Conservation (phyloP, 2,888 invertebrate genomes). For the Dusona sp. region DNA sequence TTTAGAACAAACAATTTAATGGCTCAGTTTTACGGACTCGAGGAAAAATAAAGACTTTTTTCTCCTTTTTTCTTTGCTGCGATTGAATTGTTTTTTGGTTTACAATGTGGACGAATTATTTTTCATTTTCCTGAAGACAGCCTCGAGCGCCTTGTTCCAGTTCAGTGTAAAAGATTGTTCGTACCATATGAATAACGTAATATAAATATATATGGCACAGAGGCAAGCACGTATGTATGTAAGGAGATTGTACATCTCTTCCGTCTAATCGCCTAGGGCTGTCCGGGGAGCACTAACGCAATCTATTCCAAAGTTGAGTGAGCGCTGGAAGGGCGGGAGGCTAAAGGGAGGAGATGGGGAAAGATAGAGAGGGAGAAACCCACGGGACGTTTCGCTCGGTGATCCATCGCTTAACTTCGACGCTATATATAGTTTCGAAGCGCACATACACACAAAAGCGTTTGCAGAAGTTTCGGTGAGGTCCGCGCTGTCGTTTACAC, state of each 20-base stretch:
- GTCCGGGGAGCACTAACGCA: slow-evolving; percentile 79
- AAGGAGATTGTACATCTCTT: slow-evolving; percentile 73
- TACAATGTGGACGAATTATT: background rate
- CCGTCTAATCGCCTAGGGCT: slow-evolving; percentile 77
- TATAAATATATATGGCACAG: slow-evolving; percentile 7
- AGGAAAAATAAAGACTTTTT: too few species aligned
- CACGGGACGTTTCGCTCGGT: slow-evolving; percentile 77
- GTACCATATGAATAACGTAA: background rate
- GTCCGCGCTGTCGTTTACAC: slow-evolving; percentile 38
- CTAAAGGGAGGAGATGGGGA: slow-evolving; percentile 21
- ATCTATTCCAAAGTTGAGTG: slow-evolving; percentile 75
- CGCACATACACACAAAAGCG: slow-evolving; percentile 65
- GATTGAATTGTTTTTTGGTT: background rate
- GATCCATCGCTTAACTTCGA: slow-evolving; percentile 79
- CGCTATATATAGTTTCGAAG: slow-evolving; percentile 72
- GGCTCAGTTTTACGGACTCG: too few species aligned
- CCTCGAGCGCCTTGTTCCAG: slow-evolving; percentile 16
- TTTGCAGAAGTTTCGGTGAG: slow-evolving; percentile 74
- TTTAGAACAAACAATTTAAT: too few species aligned
- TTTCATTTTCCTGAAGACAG: background rate
- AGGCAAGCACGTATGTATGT: slow-evolving; percentile 34
- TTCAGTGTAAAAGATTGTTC: background rate
- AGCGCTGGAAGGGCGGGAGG: background rate
- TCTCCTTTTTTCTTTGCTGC: background rate
- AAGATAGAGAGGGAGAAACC: slow-evolving; percentile 72